Base-by-base conservation (phyloP, 1,140 invertebrate genomes). In the Zophobas atratus region DNA sequence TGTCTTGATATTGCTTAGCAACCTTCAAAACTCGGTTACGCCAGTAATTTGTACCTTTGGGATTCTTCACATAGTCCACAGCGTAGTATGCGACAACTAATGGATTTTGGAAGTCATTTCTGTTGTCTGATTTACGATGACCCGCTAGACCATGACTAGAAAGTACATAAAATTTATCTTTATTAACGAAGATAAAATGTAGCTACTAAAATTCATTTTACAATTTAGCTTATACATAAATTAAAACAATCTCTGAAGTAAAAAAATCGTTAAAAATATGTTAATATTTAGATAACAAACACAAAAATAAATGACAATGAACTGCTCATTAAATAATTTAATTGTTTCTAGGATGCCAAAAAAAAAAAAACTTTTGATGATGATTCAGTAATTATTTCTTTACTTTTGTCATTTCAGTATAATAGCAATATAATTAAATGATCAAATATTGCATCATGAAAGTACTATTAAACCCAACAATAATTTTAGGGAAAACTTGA, bases 31-130 rank as follows among this genome's bases (percentile, higher is more conserved):
- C 92, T 80, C 97, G 92, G 89, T 99, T 99, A 83, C 98, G 93
- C 97, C 98, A 99, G 89, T 99, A 99, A 88, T 99, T 99, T n/a
- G 98, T 99, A 49, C 97, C 95, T 87, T 99, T 99, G 5, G 94
- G 90, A 87, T 99, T 99, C 88, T 99, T 99, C 0, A 94, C 91
- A 85, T 99, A 99, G 88, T 99, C 98, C 3, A 99, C 97, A 85
- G 90, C 91, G 87, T 94, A 99, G 87, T 97, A 99, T 35, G 95
- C 98, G 77, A 98, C 92, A 46, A 99, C 90, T 63, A 98, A 85
- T 1, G 98, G 98, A 83, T 93, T 93, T 82, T 92, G 92, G 89
- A 99, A 99, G 78, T 99, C 95, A 6, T 90, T 90, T 1, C 89
- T 87, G 84, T 97, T 97, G 75, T 96, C 95, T 81, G 93, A 91